Conservation (phyloP, 2,888 invertebrate species). For the Pegoplata infirma region DNA sequence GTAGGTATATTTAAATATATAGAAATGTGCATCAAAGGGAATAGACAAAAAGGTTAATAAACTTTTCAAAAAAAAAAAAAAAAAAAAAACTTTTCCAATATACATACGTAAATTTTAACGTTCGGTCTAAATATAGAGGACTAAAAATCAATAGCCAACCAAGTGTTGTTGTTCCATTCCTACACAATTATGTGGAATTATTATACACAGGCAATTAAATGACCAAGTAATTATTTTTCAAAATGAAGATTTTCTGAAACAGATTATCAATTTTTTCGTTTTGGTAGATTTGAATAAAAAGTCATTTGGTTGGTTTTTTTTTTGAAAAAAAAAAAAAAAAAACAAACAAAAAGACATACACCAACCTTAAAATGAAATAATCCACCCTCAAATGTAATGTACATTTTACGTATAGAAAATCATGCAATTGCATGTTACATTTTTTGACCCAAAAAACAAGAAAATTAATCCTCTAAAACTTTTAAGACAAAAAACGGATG, state of each 20-base stretch:
- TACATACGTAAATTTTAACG: too few relatives aligned
- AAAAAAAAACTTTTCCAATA: too few relatives aligned
- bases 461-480: too few relatives aligned
- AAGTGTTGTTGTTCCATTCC: not conserved
- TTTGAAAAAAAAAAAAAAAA: too few relatives aligned
- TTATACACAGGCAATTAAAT: not conserved
- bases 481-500: too few relatives aligned
- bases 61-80: conserved; percentile 51
- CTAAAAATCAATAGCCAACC: conserved; percentile 8
- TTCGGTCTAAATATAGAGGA: not conserved
- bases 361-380: not conserved
- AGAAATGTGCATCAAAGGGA: conserved; percentile 21
- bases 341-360: not conserved
- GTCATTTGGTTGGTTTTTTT: too few relatives aligned
- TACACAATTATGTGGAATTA: not conserved
- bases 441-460: not conserved
- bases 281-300: not conserved
- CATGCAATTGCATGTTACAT: not conserved
- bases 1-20: not conserved
- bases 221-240: not conserved
- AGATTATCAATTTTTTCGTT: not conserved
- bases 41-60: conserved; percentile 54
- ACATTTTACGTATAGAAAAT: not conserved
- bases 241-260: not conserved
- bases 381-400: not conserved